Evolutionary conservation across 2,888 invertebrate genomes (phyloP).

Genomic region (Lucinisca nassula): DNA sequence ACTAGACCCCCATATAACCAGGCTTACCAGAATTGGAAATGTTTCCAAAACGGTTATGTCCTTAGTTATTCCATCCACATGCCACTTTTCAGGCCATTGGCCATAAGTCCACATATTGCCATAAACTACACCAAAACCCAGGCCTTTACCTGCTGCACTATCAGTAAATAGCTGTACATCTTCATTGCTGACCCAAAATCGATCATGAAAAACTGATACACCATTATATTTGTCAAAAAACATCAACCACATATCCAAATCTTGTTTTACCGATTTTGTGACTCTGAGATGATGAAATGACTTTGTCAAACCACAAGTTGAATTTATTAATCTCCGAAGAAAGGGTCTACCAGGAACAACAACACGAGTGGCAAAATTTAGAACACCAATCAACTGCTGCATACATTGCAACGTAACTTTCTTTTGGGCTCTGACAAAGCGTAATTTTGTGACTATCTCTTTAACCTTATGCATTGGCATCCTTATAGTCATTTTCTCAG

Average conservation of each 20-base stretch:
- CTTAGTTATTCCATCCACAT: background rate
- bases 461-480: background rate
- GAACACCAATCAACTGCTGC: background rate
- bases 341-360: background rate
- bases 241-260: background rate
- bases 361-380: background rate
- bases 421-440: background rate
- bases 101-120: constrained; percentile 12
- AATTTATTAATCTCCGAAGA: background rate
- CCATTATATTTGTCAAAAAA: background rate
- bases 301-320: background rate
- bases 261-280: background rate
- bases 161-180: constrained; percentile 27
- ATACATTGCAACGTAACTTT: background rate
- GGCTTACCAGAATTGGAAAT: constrained; percentile 23
- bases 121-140: constrained; percentile 31
- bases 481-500: background rate
- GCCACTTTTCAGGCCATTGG: constrained; percentile 22
- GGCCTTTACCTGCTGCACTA: background rate
- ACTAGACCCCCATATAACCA: constrained; percentile 26
- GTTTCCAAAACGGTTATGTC: constrained; percentile 33
- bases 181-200: constrained; percentile 9
- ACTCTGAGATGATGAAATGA: background rate
- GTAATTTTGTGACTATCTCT: background rate
- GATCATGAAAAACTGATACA: constrained; percentile 23